Percentiles rank a stretch among this genome's conserved stretches.
phyloP scores from a whole-genome alignment of 2,113 vertebrate species.

The Dasyprocta punctata region DNA sequence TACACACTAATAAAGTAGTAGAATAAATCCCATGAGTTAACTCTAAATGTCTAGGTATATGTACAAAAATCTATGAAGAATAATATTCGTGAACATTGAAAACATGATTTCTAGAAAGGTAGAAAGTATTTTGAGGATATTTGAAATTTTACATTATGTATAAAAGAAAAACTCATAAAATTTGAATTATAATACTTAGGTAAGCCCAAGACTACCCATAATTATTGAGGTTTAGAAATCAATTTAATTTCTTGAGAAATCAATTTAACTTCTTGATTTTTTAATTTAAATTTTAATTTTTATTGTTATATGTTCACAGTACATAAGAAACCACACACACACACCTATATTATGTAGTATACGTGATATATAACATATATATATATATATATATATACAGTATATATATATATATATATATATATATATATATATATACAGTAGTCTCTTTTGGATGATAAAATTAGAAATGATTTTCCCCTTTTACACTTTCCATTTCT shows the following conservation, averaged over 20 bases:
- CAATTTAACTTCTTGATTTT: not conserved
- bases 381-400: not conserved
- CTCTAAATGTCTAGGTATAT: not conserved
- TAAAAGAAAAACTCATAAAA: not conserved
- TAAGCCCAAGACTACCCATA: not conserved
- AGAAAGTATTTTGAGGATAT: not conserved
- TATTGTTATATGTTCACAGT: not conserved
- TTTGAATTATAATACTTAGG: not conserved
- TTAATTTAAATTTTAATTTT: not conserved
- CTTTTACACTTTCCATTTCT: not conserved
- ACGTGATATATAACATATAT: not conserved
- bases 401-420: not conserved
- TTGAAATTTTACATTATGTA: not conserved
- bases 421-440: not conserved
- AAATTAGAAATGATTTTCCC: not conserved
- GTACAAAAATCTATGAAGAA: not conserved
- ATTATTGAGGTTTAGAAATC: not conserved
- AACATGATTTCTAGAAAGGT: not conserved
- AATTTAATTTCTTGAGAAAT: not conserved
- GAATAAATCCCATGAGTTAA: not conserved
- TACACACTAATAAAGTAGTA: not conserved
- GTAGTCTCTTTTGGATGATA: not conserved
- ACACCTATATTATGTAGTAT: not conserved
- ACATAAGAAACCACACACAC: not conserved
- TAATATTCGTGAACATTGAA: not conserved